phyloP scores from a whole-genome alignment of 2,888 invertebrate genomes.

The Phorcus lineatus region DNA sequence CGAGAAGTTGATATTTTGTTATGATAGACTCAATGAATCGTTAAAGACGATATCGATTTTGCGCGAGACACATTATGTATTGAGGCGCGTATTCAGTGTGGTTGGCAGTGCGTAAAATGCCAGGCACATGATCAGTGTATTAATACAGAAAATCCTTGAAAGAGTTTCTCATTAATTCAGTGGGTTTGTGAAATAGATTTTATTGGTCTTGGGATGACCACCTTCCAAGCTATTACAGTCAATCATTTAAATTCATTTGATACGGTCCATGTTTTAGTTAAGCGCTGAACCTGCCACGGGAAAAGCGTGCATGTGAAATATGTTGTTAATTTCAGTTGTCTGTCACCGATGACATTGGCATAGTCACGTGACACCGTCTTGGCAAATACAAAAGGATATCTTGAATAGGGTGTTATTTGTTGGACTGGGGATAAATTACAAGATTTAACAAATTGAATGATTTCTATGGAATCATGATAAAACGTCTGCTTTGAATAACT shows the following conservation, averaged over 20 bases:
- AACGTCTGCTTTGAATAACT: neutral
- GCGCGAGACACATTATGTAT: neutral
- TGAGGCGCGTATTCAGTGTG: neutral
- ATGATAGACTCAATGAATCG: slow-evolving; percentile 13
- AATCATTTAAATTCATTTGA: slow-evolving; percentile 13
- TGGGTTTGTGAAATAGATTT: slow-evolving; percentile 10
- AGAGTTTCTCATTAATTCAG: neutral
- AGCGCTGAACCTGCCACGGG: neutral
- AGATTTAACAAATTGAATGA: slow-evolving; percentile 15
- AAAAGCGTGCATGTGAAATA: neutral
- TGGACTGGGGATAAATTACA: neutral
- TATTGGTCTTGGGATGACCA: slow-evolving; percentile 9
- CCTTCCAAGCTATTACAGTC: slow-evolving; percentile 4
- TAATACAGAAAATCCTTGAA: neutral
- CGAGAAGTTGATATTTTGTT: slow-evolving; percentile 11
- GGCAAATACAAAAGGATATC: neutral
- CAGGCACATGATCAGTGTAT: neutral
- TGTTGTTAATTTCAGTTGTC: slow-evolving; percentile 3
- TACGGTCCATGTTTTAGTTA: neutral
- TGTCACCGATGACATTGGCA: neutral
- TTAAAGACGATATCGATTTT: neutral
- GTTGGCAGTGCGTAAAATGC: neutral
- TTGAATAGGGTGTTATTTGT: slow-evolving; percentile 1
- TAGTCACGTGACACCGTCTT: slow-evolving; percentile 11
- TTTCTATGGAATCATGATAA: neutral